phyloP scores from a whole-genome alignment of 2,113 vertebrate genomes.

The Todiramphus saurophagus region DNA sequence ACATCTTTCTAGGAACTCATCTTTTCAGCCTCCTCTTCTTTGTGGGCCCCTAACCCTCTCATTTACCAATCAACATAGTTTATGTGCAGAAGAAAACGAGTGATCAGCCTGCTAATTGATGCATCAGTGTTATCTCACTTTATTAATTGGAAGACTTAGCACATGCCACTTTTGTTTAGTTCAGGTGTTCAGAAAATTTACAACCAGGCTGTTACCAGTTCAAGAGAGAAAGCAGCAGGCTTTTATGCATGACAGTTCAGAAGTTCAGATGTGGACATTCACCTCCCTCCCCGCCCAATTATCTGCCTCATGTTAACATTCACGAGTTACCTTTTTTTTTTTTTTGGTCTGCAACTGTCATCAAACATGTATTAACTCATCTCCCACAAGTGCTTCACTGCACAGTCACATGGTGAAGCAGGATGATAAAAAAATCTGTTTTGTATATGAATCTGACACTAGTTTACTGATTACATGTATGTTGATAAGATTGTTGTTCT shows the following conservation, averaged over 20 bases:
- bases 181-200: background rate
- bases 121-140: background rate
- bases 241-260: background rate
- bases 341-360: background rate
- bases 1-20: background rate
- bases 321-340: background rate
- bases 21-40: background rate
- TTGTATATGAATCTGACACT: background rate
- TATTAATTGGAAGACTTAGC: background rate
- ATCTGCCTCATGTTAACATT: background rate
- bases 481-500: conserved; percentile 3
- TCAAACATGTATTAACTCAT: background rate
- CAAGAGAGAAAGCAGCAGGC: background rate
- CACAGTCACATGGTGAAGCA: background rate
- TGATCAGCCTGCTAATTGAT: background rate
- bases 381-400: background rate
- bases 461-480: background rate
- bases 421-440: conserved; percentile 12
- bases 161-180: background rate
- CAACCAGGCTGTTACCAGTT: background rate
- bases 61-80: background rate
- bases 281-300: background rate
- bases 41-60: background rate
- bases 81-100: background rate
- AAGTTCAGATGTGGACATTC: conserved; percentile 3